Conservation (phyloP, 1,140 invertebrate genomes). For the Lethrus apterus region DNA sequence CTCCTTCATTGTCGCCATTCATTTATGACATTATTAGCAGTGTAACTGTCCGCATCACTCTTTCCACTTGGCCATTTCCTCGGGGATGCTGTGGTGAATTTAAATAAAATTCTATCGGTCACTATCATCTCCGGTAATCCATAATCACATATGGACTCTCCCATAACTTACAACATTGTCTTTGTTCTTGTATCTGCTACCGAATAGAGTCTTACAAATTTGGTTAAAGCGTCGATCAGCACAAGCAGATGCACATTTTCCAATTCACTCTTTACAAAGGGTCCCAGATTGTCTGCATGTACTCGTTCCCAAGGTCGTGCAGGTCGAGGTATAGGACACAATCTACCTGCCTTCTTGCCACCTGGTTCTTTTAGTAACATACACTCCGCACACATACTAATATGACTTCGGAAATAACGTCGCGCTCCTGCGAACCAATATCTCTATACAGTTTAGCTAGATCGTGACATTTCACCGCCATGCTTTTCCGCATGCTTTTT, state of each 20-base stretch:
- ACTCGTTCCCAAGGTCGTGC: constrained; percentile 22
- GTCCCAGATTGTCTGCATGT: constrained; percentile 27
- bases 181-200: constrained; percentile 15
- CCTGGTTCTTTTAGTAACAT: constrained; percentile 18
- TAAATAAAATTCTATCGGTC: not conserved
- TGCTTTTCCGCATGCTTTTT: constrained; percentile 13
- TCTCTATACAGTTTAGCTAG: not conserved
- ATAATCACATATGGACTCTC: not conserved
- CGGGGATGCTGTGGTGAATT: too few species aligned
- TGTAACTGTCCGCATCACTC: constrained; percentile 15
- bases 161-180: not conserved
- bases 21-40: not conserved
- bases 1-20: not conserved
- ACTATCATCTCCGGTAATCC: constrained; percentile 4
- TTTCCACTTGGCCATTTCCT: constrained; percentile 15
- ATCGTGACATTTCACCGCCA: constrained; percentile 14
- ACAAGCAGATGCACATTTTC: constrained; percentile 29
- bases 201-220: constrained; percentile 22
- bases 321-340: constrained; percentile 15
- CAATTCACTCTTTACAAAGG: constrained; percentile 26
- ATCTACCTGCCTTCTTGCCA: constrained; percentile 17
- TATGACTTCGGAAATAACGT: constrained; percentile 20
- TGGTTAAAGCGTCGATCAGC: constrained; percentile 29
- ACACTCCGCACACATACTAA: constrained; percentile 20
- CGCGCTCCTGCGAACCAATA: constrained; percentile 19